A percentile compares a stretch with the other conserved stretches of the same genome.
Evolutionary conservation across 2,797 vertebrate species (phyloP).

Genomic region (Neomorphus geoffroyi): DNA sequence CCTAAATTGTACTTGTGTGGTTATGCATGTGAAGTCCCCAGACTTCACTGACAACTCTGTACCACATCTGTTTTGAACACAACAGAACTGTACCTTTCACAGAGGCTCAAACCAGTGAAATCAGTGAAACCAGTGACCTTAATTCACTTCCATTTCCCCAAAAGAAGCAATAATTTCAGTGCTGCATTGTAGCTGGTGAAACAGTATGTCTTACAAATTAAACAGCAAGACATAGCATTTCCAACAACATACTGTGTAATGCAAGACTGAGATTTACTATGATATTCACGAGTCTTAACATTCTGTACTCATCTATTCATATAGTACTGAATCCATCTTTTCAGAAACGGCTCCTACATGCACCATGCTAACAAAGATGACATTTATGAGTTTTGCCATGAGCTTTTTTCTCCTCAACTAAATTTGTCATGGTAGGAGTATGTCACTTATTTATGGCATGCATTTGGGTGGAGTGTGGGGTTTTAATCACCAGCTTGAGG

Average conservation of each 20-base stretch:
- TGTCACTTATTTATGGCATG: slow-evolving; percentile 47
- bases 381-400: neutral
- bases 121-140: neutral
- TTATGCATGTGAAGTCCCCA: fast-evolving
- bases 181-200: neutral
- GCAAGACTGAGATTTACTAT: neutral
- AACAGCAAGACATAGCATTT: neutral
- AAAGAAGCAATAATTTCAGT: neutral
- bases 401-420: slow-evolving; percentile 16
- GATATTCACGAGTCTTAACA: neutral
- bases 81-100: neutral
- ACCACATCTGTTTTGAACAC: neutral
- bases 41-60: neutral
- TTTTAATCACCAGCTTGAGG: neutral
- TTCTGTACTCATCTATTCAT: slow-evolving; percentile 22
- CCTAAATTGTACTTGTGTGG: fast-evolving
- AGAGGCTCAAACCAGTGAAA: neutral
- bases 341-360: slow-evolving; percentile 16
- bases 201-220: neutral
- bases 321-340: neutral
- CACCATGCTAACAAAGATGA: slow-evolving; percentile 42
- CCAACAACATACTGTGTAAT: neutral
- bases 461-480: slow-evolving; percentile 22
- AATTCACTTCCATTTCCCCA: neutral
- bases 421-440: slow-evolving; percentile 37